phyloP scores from a whole-genome alignment of 2,113 vertebrate genomes.

The Anhinga rufa region DNA sequence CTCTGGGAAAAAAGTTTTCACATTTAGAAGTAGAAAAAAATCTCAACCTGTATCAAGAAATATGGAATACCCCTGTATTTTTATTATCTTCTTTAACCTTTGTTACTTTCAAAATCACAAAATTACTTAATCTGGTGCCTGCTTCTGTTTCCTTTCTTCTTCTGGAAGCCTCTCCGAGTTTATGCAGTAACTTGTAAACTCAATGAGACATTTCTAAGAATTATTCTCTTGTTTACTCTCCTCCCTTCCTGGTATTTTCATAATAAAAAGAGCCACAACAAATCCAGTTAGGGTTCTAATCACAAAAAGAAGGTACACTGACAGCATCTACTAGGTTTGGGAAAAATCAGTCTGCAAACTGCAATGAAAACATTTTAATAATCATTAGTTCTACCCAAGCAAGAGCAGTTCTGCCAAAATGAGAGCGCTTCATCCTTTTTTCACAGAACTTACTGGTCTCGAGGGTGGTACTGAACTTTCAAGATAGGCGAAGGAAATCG shows the following conservation, averaged over 20 bases:
- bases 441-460: constrained; percentile 87
- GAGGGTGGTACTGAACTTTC: constrained; percentile 94
- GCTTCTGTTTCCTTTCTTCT: neutral
- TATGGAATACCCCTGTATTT: fast-evolving
- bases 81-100: neutral
- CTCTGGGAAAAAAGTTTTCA: neutral
- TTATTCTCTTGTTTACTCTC: neutral
- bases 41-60: fast-evolving
- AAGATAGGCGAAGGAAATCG: constrained; percentile 96
- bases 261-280: neutral
- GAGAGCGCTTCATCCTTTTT: neutral
- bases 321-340: fast-evolving
- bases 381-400: fast-evolving
- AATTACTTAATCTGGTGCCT: fast-evolving
- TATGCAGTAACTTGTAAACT: neutral
- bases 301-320: fast-evolving
- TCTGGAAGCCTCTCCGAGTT: neutral
- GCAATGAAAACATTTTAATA: fast-evolving
- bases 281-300: neutral
- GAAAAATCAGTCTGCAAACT: neutral
- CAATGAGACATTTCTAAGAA: neutral
- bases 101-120: neutral
- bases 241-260: neutral
- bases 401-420: neutral
- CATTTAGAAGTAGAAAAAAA: neutral